These are phyloP conservation scores for Sander lucioperca DNA, from an alignment of 2,113 vertebrate species.

Conservation along the genomic window DNA sequence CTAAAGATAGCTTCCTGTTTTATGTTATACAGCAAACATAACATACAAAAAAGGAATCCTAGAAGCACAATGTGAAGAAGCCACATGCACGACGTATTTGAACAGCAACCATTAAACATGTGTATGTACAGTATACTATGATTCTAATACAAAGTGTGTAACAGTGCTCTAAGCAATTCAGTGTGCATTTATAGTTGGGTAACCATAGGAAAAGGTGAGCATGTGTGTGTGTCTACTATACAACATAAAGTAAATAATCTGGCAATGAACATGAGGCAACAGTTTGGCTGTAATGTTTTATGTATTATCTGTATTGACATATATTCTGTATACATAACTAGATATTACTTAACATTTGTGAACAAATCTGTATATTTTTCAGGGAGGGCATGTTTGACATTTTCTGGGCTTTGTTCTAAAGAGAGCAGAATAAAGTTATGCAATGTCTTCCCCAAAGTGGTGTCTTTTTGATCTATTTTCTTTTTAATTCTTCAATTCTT, in stretches of 20 bases:
- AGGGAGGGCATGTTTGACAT: constrained; percentile 14
- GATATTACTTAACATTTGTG: constrained; percentile 20
- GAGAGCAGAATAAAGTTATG: constrained; percentile 38
- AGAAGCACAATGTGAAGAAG: constrained; percentile 31
- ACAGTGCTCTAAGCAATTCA: neutral
- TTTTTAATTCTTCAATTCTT: neutral
- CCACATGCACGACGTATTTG: neutral
- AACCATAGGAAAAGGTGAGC: neutral
- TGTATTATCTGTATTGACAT: constrained; percentile 23
- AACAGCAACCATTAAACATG: neutral
- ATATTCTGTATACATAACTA: constrained; percentile 1
- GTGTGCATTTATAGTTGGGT: constrained; percentile 7
- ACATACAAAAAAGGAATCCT: neutral
- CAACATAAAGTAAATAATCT: neutral
- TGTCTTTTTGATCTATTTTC: neutral
- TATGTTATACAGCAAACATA: neutral
- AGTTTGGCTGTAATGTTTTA: neutral
- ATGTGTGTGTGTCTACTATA: constrained; percentile 31
- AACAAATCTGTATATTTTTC: constrained; percentile 35
- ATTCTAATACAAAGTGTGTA: neutral
- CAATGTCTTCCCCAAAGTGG: neutral
- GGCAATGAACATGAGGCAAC: neutral
- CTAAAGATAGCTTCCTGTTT: constrained; percentile 3
- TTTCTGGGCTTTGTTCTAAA: constrained; percentile 21
- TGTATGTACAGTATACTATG: constrained; percentile 5